Conservation (phyloP, 2,113 vertebrate genomes). For the Dasypus novemcinctus region DNA sequence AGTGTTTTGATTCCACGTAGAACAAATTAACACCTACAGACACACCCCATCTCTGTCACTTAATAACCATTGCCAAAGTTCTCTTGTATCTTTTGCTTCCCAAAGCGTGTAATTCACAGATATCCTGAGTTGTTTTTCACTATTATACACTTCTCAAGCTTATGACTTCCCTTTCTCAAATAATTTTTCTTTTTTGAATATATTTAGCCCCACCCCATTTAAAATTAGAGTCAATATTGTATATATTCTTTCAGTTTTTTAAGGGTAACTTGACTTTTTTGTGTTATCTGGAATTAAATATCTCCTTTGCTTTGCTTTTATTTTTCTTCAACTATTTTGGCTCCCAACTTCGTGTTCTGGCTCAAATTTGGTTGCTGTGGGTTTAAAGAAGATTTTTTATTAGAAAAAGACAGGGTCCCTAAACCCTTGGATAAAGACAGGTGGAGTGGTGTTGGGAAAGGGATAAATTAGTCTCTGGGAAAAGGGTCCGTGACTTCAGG, state of each 20-base stretch:
- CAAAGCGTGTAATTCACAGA: neutral
- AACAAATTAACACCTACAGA: neutral
- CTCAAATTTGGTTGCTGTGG: conserved; percentile 50
- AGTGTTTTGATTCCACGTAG: neutral
- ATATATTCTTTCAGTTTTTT: conserved; percentile 23
- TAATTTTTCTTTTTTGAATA: neutral
- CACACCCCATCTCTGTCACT: neutral
- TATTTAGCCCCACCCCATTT: neutral
- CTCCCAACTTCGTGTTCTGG: conserved; percentile 42
- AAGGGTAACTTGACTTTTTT: neutral
- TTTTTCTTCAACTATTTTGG: conserved; percentile 35
- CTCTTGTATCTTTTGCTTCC: neutral
- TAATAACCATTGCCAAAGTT: neutral
- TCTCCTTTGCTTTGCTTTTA: conserved; percentile 41
- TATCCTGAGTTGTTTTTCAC: neutral
- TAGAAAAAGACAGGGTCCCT: conserved; percentile 21
- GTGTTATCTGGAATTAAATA: neutral
- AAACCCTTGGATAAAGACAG: neutral
- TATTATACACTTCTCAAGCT: neutral
- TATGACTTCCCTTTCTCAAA: neutral
- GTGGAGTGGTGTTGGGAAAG: neutral
- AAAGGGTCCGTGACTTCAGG: neutral
- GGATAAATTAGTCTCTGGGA: neutral
- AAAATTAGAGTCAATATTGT: neutral
- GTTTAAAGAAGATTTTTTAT: conserved; percentile 57